Evolutionary conservation across 2,888 invertebrate species (phyloP).

Genomic region (Idaea dimidiata): DNA sequence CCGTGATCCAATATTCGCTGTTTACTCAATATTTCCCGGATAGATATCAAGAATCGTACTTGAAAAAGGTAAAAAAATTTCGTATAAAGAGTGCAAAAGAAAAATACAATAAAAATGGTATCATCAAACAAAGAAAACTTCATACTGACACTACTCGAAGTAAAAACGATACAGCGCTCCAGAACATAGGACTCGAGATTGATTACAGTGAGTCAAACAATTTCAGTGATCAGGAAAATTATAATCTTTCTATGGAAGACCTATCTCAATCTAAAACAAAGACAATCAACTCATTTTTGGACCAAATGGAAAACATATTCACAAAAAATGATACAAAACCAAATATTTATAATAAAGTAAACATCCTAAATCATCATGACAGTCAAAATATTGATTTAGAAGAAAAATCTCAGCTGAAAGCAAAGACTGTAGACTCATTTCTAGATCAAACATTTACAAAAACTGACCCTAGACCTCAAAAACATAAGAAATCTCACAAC

Average conservation of each 20-base stretch:
- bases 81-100: conserved; percentile 13
- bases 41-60: conserved; percentile 11
- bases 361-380: background rate
- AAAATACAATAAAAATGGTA: background rate
- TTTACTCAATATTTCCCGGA: conserved; percentile 42
- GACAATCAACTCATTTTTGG: conserved; percentile 19
- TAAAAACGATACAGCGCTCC: background rate
- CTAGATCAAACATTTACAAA: conserved; percentile 10
- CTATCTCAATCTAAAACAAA: conserved; percentile 3
- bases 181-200: background rate
- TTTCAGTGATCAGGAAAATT: conserved; percentile 9
- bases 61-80: conserved; percentile 6
- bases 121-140: background rate
- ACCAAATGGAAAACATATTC: conserved; percentile 20
- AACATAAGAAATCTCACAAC: conserved; percentile 6
- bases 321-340: background rate
- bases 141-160: background rate
- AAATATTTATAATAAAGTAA: background rate
- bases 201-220: background rate
- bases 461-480: conserved; percentile 2
- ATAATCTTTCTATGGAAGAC: conserved; percentile 12
- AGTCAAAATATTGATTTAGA: background rate
- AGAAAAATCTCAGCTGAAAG: background rate
- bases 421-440: conserved; percentile 11
- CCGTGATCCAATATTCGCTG: conserved; percentile 46